Evolutionary conservation across 1,140 invertebrate genomes (phyloP).

Genomic region (Pseudomyrmex flavicornis): DNA sequence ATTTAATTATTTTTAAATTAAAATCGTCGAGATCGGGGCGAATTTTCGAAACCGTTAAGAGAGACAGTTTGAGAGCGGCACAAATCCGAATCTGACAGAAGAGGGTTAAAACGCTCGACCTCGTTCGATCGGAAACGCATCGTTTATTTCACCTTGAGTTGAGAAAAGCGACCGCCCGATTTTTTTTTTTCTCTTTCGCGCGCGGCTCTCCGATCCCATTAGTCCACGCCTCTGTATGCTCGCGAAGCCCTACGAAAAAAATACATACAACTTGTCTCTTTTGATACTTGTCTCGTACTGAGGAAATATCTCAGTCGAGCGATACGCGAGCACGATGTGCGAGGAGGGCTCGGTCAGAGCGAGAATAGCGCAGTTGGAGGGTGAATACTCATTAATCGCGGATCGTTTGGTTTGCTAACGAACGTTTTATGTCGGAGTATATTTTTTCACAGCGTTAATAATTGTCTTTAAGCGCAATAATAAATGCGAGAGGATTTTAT

Average conservation of each 20-base stretch:
- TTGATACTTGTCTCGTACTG: constrained; percentile 72
- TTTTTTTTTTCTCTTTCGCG: not conserved
- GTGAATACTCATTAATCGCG: constrained; percentile 71
- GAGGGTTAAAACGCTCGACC: constrained; percentile 19
- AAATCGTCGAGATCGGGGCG: too few species aligned
- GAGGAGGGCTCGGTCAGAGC: constrained; percentile 78
- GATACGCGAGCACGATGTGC: constrained; percentile 71
- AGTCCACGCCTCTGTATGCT: constrained; percentile 64
- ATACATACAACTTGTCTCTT: constrained; percentile 77
- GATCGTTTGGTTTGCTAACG: not conserved
- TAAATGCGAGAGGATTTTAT: too few species aligned
- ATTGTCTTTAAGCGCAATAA: too few species aligned
- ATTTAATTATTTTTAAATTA: too few species aligned
- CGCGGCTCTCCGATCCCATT: constrained; percentile 80
- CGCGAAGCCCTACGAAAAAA: constrained; percentile 80
- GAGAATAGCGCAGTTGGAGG: constrained; percentile 81
- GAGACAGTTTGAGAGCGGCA: not conserved
- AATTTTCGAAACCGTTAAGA: too few species aligned
- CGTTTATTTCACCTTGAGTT: constrained; percentile 63
- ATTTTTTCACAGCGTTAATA: too few species aligned
- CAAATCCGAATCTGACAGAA: not conserved
- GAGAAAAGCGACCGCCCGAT: constrained; percentile 32
- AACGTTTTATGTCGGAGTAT: too few species aligned
- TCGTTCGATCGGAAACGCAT: constrained; percentile 44
- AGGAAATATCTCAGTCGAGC: constrained; percentile 69